Conservation (phyloP, 2,113 vertebrate genomes). For the Regulus satrapa region DNA sequence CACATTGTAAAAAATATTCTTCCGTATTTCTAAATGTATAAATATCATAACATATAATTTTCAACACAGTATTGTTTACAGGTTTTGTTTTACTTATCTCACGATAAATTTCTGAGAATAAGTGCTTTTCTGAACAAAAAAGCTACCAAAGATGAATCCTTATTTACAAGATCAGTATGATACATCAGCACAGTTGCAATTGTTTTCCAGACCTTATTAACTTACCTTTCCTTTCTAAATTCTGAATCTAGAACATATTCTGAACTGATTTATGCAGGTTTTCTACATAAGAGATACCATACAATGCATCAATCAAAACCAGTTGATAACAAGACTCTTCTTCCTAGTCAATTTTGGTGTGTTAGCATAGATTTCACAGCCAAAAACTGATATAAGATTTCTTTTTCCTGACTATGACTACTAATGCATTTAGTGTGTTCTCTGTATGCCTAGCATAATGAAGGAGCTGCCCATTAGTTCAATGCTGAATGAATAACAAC, state of each 20-base stretch:
- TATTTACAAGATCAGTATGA: background rate
- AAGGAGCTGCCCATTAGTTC: background rate
- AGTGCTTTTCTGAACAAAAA: background rate
- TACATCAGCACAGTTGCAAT: background rate
- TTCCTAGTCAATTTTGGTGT: background rate
- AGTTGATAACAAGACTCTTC: background rate
- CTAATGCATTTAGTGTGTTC: background rate
- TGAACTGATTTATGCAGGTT: background rate
- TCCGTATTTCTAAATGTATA: background rate
- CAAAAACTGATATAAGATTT: background rate
- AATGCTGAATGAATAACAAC: constrained; percentile 15
- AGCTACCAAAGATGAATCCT: background rate
- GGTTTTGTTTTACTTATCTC: background rate
- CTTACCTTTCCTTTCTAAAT: background rate
- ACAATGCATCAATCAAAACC: background rate
- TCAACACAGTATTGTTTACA: background rate
- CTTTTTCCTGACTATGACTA: background rate
- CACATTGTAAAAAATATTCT: background rate
- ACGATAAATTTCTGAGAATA: background rate
- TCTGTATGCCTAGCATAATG: background rate
- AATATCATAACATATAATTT: background rate
- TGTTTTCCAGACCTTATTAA: background rate
- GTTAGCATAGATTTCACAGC: background rate
- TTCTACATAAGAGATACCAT: background rate
- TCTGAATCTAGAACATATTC: background rate